A percentile compares a stretch with the other conserved stretches of the same genome.
phyloP scores from a whole-genome alignment of 2,888 invertebrate genomes.

The Germaria angustata region DNA sequence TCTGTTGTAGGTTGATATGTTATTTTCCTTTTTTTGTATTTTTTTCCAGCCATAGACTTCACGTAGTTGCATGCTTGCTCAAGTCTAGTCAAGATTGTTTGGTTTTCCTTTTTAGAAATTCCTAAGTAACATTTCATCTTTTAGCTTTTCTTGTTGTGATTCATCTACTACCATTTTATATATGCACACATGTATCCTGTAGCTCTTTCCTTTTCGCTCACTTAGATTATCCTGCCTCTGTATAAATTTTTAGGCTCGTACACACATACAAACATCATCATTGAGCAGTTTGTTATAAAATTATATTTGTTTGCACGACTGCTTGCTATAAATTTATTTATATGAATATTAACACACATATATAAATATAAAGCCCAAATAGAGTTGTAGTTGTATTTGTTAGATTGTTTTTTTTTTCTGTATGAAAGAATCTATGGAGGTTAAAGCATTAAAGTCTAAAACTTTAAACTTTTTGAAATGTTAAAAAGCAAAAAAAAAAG shows the following conservation, averaged over 20 bases:
- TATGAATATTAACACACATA: neutral
- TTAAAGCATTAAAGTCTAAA: constrained; percentile 61
- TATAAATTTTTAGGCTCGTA: neutral
- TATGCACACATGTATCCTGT: neutral
- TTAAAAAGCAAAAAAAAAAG: neutral
- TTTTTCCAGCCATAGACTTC: constrained; percentile 52
- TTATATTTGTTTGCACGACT: constrained; percentile 67
- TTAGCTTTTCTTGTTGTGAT: constrained; percentile 22
- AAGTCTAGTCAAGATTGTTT: constrained; percentile 59
- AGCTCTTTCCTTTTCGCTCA: too few species aligned
- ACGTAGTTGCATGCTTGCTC: constrained; percentile 66
- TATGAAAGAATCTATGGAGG: constrained; percentile 33
- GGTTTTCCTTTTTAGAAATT: neutral
- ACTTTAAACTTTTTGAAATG: constrained; percentile 21
- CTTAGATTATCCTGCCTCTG: neutral
- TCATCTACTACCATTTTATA: neutral
- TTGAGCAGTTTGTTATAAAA: constrained; percentile 65
- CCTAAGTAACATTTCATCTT: constrained; percentile 60
- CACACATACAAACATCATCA: constrained; percentile 37
- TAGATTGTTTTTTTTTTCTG: neutral
- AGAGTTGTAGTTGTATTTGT: constrained; percentile 30
- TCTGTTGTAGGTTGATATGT: neutral
- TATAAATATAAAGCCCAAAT: neutral
- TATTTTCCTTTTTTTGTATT: neutral
- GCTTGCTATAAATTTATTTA: constrained; percentile 45